phyloP scores from a whole-genome alignment of 2,888 invertebrate species.

The Tenodera sinensis region DNA sequence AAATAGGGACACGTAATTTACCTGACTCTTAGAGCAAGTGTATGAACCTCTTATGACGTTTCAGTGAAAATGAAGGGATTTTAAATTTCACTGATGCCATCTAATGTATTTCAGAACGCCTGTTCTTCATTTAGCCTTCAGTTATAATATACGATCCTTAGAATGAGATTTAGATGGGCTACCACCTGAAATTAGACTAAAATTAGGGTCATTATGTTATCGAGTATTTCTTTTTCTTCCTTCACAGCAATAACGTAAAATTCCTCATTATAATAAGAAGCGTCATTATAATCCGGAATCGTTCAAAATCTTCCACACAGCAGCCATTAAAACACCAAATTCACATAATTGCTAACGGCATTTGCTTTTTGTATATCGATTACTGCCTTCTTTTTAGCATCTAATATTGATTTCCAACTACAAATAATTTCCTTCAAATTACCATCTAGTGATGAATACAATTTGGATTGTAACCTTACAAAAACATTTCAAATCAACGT shows the following conservation, averaged over 20 bases:
- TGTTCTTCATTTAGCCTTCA: background rate
- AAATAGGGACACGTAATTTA: too few relatives aligned
- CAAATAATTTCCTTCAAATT: background rate
- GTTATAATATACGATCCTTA: background rate
- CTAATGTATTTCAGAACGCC: too few relatives aligned
- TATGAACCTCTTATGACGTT: too few relatives aligned
- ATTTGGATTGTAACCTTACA: too few relatives aligned
- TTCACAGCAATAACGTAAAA: background rate
- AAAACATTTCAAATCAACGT: too few relatives aligned
- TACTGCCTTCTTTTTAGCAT: background rate
- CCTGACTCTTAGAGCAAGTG: too few relatives aligned
- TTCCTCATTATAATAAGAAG: background rate
- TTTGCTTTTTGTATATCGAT: background rate
- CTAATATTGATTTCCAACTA: background rate
- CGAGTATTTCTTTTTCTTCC: background rate
- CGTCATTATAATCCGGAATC: background rate
- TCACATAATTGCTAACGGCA: background rate
- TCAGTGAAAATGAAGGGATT: too few relatives aligned
- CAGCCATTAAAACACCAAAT: background rate
- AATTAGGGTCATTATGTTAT: background rate
- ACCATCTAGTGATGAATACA: too few relatives aligned
- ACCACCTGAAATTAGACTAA: background rate
- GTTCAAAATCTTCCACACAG: background rate
- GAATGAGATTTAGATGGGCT: background rate
- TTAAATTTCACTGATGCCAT: too few relatives aligned